Evolutionary conservation across 30 jellyfish, hydroid and myxozoan species (phyloP).

Genomic region (Chrysaora quinquecirrha): DNA sequence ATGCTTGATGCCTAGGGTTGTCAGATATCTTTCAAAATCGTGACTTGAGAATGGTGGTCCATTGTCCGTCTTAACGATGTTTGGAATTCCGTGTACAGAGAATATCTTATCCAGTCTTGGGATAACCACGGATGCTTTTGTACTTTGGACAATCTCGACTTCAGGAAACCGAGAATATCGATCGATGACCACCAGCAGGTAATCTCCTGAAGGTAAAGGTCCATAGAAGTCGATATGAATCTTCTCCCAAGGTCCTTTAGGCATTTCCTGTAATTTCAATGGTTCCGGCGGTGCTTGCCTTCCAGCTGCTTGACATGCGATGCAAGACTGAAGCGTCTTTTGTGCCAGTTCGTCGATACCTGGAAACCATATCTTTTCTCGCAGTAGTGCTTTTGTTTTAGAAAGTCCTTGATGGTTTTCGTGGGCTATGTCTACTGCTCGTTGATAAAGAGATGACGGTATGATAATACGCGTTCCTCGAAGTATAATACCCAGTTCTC

Average conservation of each 20-base stretch:
- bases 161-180: conserved; percentile 25
- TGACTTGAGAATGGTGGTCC: conserved; percentile 19
- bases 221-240: conserved; percentile 9
- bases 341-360: conserved; percentile 46
- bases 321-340: conserved; percentile 14
- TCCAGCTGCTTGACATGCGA: conserved; percentile 23
- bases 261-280: background rate
- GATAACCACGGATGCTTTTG: background rate
- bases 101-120: conserved; percentile 9
- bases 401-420: background rate
- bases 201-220: conserved; percentile 20
- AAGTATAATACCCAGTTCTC: background rate
- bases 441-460: conserved; percentile 42
- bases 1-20: background rate
- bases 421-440: conserved; percentile 45
- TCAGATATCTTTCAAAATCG: background rate
- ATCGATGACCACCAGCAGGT: conserved; percentile 11
- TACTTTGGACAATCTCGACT: background rate
- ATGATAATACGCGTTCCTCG: conserved; percentile 46
- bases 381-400: conserved; percentile 28
- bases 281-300: conserved; percentile 18
- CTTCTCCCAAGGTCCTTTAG: conserved; percentile 15
- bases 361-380: conserved; percentile 44
- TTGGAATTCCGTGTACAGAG: background rate
- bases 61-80: conserved; percentile 20